Percentiles rank a stretch among this genome's conserved stretches.
These are phyloP conservation scores for Catharus ustulatus DNA, from an alignment of 2,797 vertebrate species.

Conservation along the genomic window DNA sequence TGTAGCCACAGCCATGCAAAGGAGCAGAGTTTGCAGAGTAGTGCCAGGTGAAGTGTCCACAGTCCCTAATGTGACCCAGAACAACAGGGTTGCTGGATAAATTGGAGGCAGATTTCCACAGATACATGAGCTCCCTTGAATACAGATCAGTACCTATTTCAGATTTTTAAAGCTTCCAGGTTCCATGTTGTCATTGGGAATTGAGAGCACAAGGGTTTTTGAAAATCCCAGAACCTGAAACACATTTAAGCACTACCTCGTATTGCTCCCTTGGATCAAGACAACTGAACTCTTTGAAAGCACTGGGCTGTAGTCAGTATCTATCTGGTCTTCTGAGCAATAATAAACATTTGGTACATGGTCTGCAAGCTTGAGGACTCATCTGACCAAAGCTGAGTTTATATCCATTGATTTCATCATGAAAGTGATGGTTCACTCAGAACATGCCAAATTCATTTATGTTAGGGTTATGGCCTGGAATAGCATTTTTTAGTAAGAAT, in stretches of 20 bases:
- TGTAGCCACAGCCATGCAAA: constrained; percentile 52
- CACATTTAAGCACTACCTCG: neutral
- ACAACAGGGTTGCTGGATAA: constrained; percentile 55
- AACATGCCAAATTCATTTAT: constrained; percentile 24
- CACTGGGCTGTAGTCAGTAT: neutral
- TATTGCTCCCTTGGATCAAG: neutral
- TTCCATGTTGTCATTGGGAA: neutral
- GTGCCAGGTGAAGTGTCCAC: constrained; percentile 38
- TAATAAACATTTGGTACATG: neutral
- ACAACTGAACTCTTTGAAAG: neutral
- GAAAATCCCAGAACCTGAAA: neutral
- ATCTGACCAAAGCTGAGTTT: constrained; percentile 47
- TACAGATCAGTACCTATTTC: neutral
- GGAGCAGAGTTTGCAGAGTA: constrained; percentile 55
- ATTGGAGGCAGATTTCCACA: neutral
- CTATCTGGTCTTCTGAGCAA: neutral
- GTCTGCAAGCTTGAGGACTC: constrained; percentile 41
- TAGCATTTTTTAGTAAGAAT: neutral
- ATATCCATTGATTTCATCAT: constrained; percentile 17
- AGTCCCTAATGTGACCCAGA: constrained; percentile 53
- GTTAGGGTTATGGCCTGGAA: neutral
- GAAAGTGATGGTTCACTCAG: neutral
- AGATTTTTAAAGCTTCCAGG: neutral
- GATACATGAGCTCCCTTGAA: neutral
- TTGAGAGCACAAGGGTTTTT: neutral